Percentiles rank a stretch among this genome's conserved stretches.
Evolutionary conservation across 2,888 invertebrate genomes (phyloP).

Genomic region (Steinernema carpocapsae): DNA sequence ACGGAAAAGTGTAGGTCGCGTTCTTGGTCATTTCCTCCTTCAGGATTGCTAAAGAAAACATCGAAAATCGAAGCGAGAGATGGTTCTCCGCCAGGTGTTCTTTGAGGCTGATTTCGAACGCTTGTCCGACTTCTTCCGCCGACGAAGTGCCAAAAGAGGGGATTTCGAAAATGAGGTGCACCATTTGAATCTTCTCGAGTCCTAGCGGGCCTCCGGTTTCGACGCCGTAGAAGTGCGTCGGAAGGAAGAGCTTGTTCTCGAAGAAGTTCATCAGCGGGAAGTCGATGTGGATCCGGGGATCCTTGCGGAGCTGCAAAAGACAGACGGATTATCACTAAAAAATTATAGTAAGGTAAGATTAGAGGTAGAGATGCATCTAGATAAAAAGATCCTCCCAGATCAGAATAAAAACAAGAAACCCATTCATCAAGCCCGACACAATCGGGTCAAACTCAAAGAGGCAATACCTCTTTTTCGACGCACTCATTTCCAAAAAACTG

Average conservation of each 20-base stretch:
- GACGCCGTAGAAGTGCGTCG: slow-evolving; percentile 67
- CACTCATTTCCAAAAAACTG: no score
- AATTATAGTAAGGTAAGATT: no score
- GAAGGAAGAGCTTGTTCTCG: slow-evolving; percentile 67
- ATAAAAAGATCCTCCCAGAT: no score
- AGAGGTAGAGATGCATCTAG: no score
- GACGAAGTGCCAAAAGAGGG: slow-evolving; percentile 48
- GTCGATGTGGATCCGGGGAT: slow-evolving; percentile 59
- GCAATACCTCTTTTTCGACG: no score
- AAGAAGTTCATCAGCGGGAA: slow-evolving; percentile 68
- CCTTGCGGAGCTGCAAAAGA: slow-evolving; percentile 55
- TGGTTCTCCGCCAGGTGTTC: slow-evolving; percentile 50
- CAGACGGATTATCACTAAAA: background rate
- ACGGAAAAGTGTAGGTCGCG: slow-evolving; percentile 67
- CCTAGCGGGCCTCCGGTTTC: slow-evolving; percentile 43
- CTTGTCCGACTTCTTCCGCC: slow-evolving; percentile 60
- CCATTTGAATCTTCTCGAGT: slow-evolving; percentile 59
- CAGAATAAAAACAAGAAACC: no score
- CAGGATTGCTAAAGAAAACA: slow-evolving; percentile 61
- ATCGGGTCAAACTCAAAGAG: no score
- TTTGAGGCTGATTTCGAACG: slow-evolving; percentile 56
- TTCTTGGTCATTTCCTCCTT: slow-evolving; percentile 68
- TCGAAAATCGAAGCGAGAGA: slow-evolving; percentile 39
- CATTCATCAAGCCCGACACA: no score
- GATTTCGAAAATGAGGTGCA: slow-evolving; percentile 64